These are phyloP conservation scores for Apamea anceps DNA, from an alignment of 2,888 invertebrate species.

Conservation along the genomic window DNA sequence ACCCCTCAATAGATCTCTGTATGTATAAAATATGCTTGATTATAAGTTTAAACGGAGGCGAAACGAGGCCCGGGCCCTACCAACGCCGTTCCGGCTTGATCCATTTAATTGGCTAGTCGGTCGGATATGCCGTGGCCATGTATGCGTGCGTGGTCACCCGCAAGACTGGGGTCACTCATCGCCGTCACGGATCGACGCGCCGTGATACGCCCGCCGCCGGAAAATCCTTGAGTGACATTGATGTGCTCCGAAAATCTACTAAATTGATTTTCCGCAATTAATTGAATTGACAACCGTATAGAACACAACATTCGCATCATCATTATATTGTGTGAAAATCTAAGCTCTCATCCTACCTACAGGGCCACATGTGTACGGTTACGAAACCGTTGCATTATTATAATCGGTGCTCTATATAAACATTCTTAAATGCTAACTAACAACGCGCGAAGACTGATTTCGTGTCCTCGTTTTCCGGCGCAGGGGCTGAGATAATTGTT, in stretches of 20 bases:
- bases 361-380: conserved; percentile 27
- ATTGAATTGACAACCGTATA: conserved; percentile 74
- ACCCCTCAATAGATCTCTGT: background rate
- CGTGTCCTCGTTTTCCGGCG: conserved; percentile 79
- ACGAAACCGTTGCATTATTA: conserved; percentile 61
- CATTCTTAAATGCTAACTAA: conserved; percentile 69
- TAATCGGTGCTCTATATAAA: conserved; percentile 53
- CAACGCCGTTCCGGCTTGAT: conserved; percentile 80
- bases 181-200: conserved; percentile 70
- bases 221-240: conserved; percentile 80
- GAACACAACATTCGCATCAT: conserved; percentile 49
- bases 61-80: conserved; percentile 54
- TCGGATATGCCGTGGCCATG: conserved; percentile 56
- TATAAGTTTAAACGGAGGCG: conserved; percentile 55
- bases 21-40: conserved; percentile 27
- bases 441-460: conserved; percentile 72
- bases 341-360: conserved; percentile 13
- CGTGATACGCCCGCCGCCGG: conserved; percentile 68
- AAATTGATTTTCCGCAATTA: conserved; percentile 78
- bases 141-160: conserved; percentile 67
- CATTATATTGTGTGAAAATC: conserved; percentile 23
- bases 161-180: conserved; percentile 71
- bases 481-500: conserved; percentile 79
- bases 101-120: conserved; percentile 79
- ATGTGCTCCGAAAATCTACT: conserved; percentile 74